A percentile compares a stretch with the other conserved stretches of the same genome.
Evolutionary conservation across 2,113 vertebrate genomes (phyloP).

Genomic region (Struthidea cinerea): DNA sequence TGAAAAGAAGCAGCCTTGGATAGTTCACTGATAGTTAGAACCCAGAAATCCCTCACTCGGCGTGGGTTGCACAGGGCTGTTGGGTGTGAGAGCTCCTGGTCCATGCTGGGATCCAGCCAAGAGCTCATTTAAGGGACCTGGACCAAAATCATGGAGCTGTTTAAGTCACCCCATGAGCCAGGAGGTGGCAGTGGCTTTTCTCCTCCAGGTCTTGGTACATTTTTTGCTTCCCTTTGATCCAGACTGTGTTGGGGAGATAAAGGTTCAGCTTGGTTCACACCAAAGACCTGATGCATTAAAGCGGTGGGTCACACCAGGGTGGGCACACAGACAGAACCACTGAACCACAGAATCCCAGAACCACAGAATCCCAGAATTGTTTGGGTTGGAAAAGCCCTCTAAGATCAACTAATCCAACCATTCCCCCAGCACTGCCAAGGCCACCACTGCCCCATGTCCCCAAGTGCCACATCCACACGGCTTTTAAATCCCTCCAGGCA

Average conservation of each 20-base stretch:
- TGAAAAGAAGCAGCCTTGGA: background rate
- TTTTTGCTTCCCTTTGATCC: background rate
- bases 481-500: background rate
- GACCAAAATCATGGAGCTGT: background rate
- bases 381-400: background rate
- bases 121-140: background rate
- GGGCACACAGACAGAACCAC: background rate
- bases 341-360: background rate
- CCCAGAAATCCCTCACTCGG: background rate
- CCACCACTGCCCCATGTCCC: background rate
- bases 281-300: background rate
- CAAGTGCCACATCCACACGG: background rate
- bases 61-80: accelerated
- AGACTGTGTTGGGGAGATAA: background rate
- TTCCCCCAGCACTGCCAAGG: background rate
- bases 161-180: background rate
- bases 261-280: background rate
- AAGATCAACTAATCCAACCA: accelerated
- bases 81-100: background rate
- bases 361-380: background rate
- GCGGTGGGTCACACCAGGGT: background rate
- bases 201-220: background rate
- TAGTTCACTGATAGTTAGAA: background rate
- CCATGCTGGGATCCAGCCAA: background rate
- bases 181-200: background rate